Percentiles rank a stretch among this genome's conserved stretches.
Evolutionary conservation across 2,888 invertebrate species (phyloP).

Genomic region (Morpho achilles): DNA sequence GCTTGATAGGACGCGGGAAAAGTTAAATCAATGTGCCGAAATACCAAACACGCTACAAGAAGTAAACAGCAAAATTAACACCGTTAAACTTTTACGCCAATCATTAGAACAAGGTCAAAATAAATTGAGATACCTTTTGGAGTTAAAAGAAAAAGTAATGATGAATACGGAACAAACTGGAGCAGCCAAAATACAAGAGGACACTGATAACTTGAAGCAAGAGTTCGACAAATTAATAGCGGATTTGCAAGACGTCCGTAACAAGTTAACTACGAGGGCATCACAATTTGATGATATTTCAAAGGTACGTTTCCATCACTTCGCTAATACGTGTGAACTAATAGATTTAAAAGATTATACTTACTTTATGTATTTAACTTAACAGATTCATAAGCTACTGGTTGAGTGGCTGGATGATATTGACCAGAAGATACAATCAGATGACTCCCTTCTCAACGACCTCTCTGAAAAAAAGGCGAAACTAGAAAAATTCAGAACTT

Average conservation of each 20-base stretch:
- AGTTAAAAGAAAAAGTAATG: slow-evolving; percentile 94
- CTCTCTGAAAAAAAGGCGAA: slow-evolving; percentile 94
- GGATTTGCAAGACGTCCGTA: slow-evolving; percentile 89
- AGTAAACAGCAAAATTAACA: slow-evolving; percentile 91
- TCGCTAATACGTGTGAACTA: too few relatives aligned
- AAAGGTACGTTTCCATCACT: slow-evolving; percentile 71
- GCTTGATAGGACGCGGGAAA: slow-evolving; percentile 93
- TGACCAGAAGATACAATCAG: slow-evolving; percentile 88
- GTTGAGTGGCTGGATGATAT: slow-evolving; percentile 94
- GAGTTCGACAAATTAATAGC: slow-evolving; percentile 93
- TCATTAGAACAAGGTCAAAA: slow-evolving; percentile 94
- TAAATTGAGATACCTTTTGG: slow-evolving; percentile 84
- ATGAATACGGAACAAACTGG: slow-evolving; percentile 95
- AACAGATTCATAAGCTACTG: slow-evolving; percentile 84
- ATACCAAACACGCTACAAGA: slow-evolving; percentile 90
- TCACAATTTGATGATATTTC: slow-evolving; percentile 92
- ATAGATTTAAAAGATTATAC: neutral
- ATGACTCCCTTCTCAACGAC: slow-evolving; percentile 87
- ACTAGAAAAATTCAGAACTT: slow-evolving; percentile 90
- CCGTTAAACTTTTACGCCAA: slow-evolving; percentile 92
- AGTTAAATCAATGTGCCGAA: slow-evolving; percentile 88
- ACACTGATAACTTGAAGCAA: slow-evolving; percentile 91
- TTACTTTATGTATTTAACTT: neutral
- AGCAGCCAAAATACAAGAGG: slow-evolving; percentile 93
- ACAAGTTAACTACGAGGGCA: slow-evolving; percentile 85